phyloP scores from a whole-genome alignment of 2,797 vertebrate species.

The Propithecus perrieri region DNA sequence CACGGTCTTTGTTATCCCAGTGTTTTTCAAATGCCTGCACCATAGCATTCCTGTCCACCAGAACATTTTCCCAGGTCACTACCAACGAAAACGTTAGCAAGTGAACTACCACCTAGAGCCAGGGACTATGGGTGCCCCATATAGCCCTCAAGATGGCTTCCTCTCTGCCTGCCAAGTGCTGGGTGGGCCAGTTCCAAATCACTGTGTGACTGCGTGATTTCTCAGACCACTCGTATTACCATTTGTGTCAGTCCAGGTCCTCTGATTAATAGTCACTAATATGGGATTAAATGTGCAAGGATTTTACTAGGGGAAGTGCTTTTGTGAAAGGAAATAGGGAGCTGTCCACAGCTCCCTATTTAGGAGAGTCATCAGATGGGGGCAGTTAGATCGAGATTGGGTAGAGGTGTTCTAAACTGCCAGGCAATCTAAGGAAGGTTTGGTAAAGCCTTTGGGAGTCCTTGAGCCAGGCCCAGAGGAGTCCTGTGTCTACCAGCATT shows the following conservation, averaged over 20 bases:
- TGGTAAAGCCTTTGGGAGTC: not conserved
- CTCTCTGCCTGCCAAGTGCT: not conserved
- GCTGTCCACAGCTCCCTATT: not conserved
- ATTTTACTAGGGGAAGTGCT: not conserved
- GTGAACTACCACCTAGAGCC: not conserved
- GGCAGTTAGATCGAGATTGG: not conserved
- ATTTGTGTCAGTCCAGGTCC: not conserved
- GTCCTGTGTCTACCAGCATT: not conserved
- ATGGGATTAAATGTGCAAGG: not conserved
- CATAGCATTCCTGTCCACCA: not conserved
- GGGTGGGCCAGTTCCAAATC: not conserved
- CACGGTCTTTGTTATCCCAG: not conserved
- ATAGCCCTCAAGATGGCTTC: too few relatives aligned
- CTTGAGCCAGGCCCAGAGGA: not conserved
- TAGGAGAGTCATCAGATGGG: not conserved
- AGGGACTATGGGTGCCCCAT: not conserved
- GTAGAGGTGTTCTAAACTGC: too few relatives aligned
- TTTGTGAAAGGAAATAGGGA: not conserved
- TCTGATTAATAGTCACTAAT: not conserved
- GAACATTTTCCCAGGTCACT: not conserved
- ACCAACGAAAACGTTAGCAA: not conserved
- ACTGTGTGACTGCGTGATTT: not conserved
- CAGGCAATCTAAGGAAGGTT: not conserved
- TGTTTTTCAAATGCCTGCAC: not conserved
- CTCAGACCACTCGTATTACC: not conserved